phyloP scores from a whole-genome alignment of 2,797 vertebrate genomes.

The Oreortyx pictus region DNA sequence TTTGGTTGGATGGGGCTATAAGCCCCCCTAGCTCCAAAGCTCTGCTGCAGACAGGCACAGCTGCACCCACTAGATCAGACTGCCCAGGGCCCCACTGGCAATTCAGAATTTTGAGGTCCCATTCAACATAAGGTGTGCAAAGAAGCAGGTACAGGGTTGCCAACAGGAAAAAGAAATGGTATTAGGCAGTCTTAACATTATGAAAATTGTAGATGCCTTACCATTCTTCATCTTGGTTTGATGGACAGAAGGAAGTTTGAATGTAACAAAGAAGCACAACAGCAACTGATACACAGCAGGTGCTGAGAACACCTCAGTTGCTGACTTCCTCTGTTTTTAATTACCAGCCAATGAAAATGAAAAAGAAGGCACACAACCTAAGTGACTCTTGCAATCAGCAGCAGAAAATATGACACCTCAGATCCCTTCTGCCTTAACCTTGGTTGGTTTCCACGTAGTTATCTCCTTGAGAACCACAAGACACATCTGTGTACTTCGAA shows the following conservation, averaged over 20 bases:
- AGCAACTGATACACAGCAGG: too few relatives aligned
- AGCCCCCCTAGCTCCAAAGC: too few relatives aligned
- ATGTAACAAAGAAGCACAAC: neutral
- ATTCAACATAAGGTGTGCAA: neutral
- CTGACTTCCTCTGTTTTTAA: neutral
- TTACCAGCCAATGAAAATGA: neutral
- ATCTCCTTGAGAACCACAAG: neutral
- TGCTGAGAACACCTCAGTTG: neutral
- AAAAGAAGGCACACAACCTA: neutral
- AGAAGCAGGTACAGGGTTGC: neutral
- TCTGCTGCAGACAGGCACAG: too few relatives aligned
- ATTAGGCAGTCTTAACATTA: neutral
- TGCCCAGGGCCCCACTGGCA: too few relatives aligned
- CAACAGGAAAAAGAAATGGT: neutral
- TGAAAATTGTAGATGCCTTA: neutral
- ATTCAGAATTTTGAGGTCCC: too few relatives aligned
- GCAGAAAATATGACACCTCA: neutral
- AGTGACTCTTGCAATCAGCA: neutral
- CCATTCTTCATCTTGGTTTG: neutral
- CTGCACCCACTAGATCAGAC: too few relatives aligned
- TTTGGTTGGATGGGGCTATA: too few relatives aligned
- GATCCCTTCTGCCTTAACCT: neutral
- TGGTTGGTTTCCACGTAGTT: neutral
- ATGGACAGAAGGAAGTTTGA: neutral
- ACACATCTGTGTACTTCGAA: neutral